Evolutionary conservation across 2,797 vertebrate species (phyloP), one percentile per base, ranked within the genome.

Genomic region (Cryptoblepharus egeriae): DNA sequence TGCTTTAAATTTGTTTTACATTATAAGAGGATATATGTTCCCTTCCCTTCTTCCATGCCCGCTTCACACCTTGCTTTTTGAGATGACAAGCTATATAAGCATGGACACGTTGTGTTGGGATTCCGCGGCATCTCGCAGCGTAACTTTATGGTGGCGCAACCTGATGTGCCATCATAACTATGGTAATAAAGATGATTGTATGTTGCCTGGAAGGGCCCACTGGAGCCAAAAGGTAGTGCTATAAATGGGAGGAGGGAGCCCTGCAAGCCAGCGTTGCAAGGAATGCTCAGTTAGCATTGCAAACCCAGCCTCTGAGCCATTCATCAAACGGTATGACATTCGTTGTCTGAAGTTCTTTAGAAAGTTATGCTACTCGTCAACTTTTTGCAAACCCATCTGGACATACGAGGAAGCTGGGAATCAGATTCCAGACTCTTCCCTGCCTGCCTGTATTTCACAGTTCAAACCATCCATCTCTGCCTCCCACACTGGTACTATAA

Each of bases 151-250:
- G 11, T 49, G 30, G 75, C 13, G 9, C 68, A 30, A 55, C 22
- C 32, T 57, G 55, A 72, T 55, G 81, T 24, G 65, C 55, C 37
- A 45, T 26, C 55, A 77, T 78, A 65, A 72, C 45, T 32, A 65
- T 8, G n/a, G 45, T 32, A 57, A 5, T 75, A 82, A 82, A 82
- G 80, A 60, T 71, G 81, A 63, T 70, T 72, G 75, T 64, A 78
- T 77, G 68, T 45, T 65, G 60, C 60, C 68, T 42, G 55, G 20
- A 42, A 60, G 82, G 75, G 45, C 60, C 39, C 37, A 49, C 65
- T 78, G 45, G 72, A 52, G 35, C 60, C 28, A 83, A 77, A 65
- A 58, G 69, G 64, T 58, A 28, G 81, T 75, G 30, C 65, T 42
- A 78, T 72, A 78, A 83, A 78, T 78, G 57, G 30, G n/a, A 20